Evolutionary conservation across 2,113 vertebrate genomes (phyloP).

Genomic region (Hippocampus comes): DNA sequence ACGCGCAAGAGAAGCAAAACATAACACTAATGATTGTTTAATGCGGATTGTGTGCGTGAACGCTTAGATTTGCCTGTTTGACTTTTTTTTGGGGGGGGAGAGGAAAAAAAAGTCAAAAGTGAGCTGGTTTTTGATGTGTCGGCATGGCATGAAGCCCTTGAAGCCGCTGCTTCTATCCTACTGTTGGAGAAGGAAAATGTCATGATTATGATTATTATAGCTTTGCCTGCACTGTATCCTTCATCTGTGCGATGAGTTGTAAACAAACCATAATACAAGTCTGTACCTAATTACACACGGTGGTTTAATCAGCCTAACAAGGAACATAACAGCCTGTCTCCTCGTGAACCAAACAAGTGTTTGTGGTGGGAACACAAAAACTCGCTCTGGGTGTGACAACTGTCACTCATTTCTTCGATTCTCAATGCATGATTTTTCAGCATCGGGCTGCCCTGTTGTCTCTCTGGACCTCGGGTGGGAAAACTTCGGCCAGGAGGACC

Average conservation of each 20-base stretch:
- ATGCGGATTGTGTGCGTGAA: neutral
- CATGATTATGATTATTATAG: no score
- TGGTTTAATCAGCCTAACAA: conserved; percentile 58
- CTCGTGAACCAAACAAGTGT: conserved; percentile 51
- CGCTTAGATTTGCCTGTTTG: neutral
- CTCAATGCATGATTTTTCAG: no score
- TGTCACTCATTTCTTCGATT: no score
- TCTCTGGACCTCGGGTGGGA: no score
- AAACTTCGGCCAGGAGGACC: no score
- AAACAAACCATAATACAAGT: conserved; percentile 29
- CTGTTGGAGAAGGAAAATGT: conserved; percentile 1
- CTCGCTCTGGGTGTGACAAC: neutral
- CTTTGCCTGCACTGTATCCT: conserved; percentile 22
- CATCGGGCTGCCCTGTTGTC: no score
- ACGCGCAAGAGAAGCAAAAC: conserved; percentile 7
- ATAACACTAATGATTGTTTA: conserved; percentile 9
- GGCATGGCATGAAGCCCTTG: no score
- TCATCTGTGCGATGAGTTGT: conserved; percentile 33
- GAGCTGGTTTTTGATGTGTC: neutral
- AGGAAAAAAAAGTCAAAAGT: neutral
- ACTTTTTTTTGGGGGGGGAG: neutral
- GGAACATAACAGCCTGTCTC: conserved; percentile 36
- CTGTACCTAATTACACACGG: conserved; percentile 39
- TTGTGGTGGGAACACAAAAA: conserved; percentile 16
- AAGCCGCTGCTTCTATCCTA: neutral